Conservation (phyloP, 30 jellyfish, hydroid and myxozoan species). For the Hydractinia echinata region DNA sequence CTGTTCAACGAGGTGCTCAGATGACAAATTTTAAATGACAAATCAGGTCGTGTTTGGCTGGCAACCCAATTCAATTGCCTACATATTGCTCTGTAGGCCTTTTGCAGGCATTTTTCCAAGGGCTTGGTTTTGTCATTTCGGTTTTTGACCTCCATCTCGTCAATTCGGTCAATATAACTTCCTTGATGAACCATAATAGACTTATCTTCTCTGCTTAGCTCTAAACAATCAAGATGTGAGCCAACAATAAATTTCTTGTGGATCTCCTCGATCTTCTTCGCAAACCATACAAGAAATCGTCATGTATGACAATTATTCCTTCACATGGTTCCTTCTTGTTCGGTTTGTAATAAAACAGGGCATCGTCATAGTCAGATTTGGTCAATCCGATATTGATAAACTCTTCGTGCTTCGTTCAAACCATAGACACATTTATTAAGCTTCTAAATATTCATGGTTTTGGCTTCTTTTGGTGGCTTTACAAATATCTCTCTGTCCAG, state of each 20-base stretch:
- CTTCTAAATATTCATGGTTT: constrained; percentile 19
- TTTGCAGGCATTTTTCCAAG: constrained; percentile 14
- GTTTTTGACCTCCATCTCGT: no score
- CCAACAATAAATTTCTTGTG: no score
- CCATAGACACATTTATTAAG: constrained; percentile 36
- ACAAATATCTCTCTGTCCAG: constrained; percentile 43
- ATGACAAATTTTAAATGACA: no score
- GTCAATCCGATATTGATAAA: constrained; percentile 14
- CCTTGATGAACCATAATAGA: no score
- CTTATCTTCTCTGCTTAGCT: no score
- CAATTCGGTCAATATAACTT: no score
- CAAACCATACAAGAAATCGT: no score
- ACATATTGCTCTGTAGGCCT: no score
- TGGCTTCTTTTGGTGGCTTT: constrained; percentile 56
- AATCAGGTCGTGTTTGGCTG: no score
- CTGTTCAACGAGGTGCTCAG: constrained; percentile 37
- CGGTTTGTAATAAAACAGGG: constrained; percentile 34
- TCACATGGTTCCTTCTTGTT: constrained; percentile 28
- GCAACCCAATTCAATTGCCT: no score
- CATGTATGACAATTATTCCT: constrained; percentile 34
- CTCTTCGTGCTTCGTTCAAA: constrained; percentile 42
- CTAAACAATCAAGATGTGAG: no score
- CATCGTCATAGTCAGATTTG: constrained; percentile 21
- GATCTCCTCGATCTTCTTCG: no score
- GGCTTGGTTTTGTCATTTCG: constrained; percentile 33